Conservation (phyloP, 2,888 invertebrate species). For the Chirona hameri region DNA sequence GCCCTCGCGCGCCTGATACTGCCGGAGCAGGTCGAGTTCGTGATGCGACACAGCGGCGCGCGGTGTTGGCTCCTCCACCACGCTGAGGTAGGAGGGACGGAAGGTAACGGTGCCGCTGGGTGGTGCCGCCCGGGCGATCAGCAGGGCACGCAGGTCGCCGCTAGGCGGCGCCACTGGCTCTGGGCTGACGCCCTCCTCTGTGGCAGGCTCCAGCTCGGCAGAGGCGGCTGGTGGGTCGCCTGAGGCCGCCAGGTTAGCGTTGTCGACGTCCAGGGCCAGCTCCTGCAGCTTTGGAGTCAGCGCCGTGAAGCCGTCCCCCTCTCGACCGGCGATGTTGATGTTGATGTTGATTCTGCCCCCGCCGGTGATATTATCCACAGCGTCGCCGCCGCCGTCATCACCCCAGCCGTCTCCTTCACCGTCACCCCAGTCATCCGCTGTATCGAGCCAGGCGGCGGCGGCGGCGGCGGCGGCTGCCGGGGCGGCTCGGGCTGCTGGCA, state of each 20-base stretch:
- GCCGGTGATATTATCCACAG: not conserved
- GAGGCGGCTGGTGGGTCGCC: not conserved
- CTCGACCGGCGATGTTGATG: not conserved
- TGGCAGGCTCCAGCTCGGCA: not conserved
- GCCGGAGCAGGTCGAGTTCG: constrained; percentile 35
- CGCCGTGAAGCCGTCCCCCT: not conserved
- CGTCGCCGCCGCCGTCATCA: not conserved
- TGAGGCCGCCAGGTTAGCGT: constrained; percentile 12
- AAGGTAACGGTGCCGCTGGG: constrained; percentile 27
- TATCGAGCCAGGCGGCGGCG: constrained; percentile 55
- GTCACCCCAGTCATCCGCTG: constrained; percentile 69
- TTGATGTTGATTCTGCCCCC: not conserved
- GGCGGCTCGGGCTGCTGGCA: constrained; percentile 37
- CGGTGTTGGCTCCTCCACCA: constrained; percentile 35
- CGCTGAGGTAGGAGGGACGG: constrained; percentile 30
- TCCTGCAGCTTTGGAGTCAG: not conserved
- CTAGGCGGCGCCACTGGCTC: not conserved
- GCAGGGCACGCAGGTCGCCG: not conserved
- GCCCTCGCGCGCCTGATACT: constrained; percentile 36
- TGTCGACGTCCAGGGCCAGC: constrained; percentile 12
- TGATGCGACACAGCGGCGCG: constrained; percentile 34
- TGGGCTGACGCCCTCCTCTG: not conserved
- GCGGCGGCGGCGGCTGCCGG: constrained; percentile 54
- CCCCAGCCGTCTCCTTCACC: constrained; percentile 50
- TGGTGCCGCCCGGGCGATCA: constrained; percentile 7